These are phyloP conservation scores for Varecia variegata DNA, from an alignment of 2,797 vertebrate species.

Conservation along the genomic window DNA sequence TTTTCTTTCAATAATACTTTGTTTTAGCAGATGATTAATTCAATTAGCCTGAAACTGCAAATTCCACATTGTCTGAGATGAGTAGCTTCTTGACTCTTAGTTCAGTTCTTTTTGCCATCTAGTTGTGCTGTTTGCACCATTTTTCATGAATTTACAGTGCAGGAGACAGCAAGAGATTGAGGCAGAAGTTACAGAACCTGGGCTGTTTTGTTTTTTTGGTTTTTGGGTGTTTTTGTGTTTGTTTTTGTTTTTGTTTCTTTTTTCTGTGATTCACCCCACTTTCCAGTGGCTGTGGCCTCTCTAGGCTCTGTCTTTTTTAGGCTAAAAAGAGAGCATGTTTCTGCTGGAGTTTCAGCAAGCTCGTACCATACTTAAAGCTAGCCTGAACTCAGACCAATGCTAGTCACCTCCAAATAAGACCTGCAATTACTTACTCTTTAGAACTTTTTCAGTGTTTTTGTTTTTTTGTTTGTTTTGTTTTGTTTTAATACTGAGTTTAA, in stretches of 20 bases:
- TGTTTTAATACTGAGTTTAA: background rate
- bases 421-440: background rate
- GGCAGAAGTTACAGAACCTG: background rate
- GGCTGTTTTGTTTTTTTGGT: background rate
- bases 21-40: background rate
- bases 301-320: background rate
- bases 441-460: background rate
- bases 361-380: background rate
- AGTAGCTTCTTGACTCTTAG: background rate
- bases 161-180: background rate
- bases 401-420: background rate
- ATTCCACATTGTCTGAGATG: background rate
- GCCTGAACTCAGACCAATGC: background rate
- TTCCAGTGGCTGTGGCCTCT: background rate
- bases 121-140: background rate
- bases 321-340: background rate
- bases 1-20: background rate
- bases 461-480: background rate
- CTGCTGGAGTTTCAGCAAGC: background rate
- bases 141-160: background rate
- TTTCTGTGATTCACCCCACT: background rate
- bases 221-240: background rate
- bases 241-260: background rate
- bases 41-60: background rate
- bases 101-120: background rate